A percentile compares a stretch with the other conserved stretches of the same genome.
Conservation (phyloP, 2,797 vertebrate species). For the Hybognathus amarus region DNA sequence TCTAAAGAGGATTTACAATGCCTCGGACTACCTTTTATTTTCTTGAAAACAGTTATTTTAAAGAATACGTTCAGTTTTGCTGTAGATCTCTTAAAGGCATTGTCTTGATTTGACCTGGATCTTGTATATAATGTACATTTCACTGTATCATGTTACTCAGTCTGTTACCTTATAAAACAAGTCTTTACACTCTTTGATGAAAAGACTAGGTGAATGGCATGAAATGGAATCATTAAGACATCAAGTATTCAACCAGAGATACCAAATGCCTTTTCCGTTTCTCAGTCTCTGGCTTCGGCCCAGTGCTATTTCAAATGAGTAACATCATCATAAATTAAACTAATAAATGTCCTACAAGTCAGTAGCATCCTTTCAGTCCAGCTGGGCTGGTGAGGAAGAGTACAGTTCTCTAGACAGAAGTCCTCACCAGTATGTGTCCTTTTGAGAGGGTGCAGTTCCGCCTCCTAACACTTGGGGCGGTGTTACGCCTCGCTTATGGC, state of each 20-base stretch:
- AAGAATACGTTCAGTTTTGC: background rate
- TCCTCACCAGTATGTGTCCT: background rate
- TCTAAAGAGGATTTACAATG: background rate
- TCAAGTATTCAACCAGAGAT: background rate
- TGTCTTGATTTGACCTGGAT: background rate
- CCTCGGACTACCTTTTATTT: conserved; percentile 12
- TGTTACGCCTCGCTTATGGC: conserved; percentile 66
- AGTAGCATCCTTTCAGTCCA: background rate
- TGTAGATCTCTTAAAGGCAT: background rate
- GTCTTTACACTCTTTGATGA: conserved; percentile 1
- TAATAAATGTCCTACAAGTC: background rate
- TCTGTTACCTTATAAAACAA: conserved; percentile 4
- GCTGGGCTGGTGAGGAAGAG: background rate
- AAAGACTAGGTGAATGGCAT: conserved; percentile 1
- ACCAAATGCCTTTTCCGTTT: background rate
- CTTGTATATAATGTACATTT: background rate
- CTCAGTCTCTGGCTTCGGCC: background rate
- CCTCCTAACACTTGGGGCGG: background rate
- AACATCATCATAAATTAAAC: conserved; percentile 7
- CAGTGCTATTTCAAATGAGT: background rate
- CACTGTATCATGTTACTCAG: background rate
- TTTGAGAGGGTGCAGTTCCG: background rate
- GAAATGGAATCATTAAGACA: background rate
- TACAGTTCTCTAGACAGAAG: conserved; percentile 19
- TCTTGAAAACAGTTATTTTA: background rate